Conservation (phyloP, 2,888 invertebrate species). For the Tetramorium bicarinatum region DNA sequence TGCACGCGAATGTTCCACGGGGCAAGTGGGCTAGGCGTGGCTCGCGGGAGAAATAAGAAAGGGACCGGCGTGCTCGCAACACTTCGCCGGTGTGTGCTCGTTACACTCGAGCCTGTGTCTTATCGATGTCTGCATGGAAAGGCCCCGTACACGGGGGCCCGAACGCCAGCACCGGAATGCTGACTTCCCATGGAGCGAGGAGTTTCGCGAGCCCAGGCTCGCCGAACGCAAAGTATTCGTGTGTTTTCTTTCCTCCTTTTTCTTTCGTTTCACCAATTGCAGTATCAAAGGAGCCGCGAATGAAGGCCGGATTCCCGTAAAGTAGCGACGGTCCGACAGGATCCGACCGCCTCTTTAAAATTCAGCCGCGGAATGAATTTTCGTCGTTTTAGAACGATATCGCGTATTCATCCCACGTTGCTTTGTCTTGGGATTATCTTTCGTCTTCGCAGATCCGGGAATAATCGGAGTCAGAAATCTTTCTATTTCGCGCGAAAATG, state of each 20-base stretch:
- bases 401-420: not conserved
- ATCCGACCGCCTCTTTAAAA: conserved; percentile 23
- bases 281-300: conserved; percentile 65
- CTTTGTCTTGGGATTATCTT: not conserved
- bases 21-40: conserved; percentile 83
- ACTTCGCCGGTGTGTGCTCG: conserved; percentile 33
- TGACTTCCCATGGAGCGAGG: conserved; percentile 81
- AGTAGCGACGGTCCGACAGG: not conserved
- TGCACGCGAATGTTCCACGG: conserved; percentile 74
- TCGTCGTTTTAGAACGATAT: not conserved
- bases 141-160: conserved; percentile 67
- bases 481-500: not conserved
- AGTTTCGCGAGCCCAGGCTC: conserved; percentile 36
- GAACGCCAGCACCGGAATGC: conserved; percentile 80
- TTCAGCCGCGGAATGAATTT: not conserved
- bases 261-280: conserved; percentile 52
- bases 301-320: conserved; percentile 68
- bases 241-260: not conserved
- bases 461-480: not conserved
- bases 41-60: conserved; percentile 83
- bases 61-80: conserved; percentile 73
- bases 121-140: conserved; percentile 71
- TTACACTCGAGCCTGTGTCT: conserved; percentile 63
- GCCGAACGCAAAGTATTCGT: conserved; percentile 59
- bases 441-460: not conserved